Evolutionary conservation across 2,797 vertebrate genomes (phyloP), one percentile per base, ranked within the genome.

Genomic region (Ceryle rudis): DNA sequence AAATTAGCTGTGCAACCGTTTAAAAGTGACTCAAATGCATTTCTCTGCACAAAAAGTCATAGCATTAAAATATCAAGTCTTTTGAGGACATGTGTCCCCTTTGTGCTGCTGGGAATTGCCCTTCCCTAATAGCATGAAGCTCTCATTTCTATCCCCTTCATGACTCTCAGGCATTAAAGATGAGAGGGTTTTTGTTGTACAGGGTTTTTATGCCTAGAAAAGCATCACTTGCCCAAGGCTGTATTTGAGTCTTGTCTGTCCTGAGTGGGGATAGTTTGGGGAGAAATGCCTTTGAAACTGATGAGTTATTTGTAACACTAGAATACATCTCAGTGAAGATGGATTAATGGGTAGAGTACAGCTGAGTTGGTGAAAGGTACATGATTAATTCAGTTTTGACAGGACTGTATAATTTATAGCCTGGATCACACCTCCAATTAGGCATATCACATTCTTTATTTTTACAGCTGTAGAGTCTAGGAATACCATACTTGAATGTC

Each of bases 341-440:
- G 41, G 81, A 95, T 94, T 96, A 88, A 90, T 90, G 73, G 91
- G 58, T 83, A 91, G 54, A 86, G 54, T 89, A 87, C 31, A 86
- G 80, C 72, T 70, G 58, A 95, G 75, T 47, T 92, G 72, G 79
- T 92, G 84, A 87, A 95, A 94, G 64, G 42, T 86, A 61, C 74
- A 52, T 94, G 87, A 96, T 93, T 94, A 95, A 93, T 96, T 94
- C 67, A 81, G 66, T 92, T 93, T 93, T 91, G 75, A 82, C 61
- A 88, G 51, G 61, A 74, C 17, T 88, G 61, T 94, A 74, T 86
- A 93, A 95, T 97, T 97, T 96, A 95, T 87, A 92, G 55, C 11
- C 42, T 90, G 77, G 62, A 93, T 95, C 94, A 88, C 77, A 91
- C 93, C 82, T 96, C 82, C 82, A 94, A 74, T 96, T 96, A 91